Conservation (phyloP, 2,888 invertebrate species). For the Ecliptopera silaceata region DNA sequence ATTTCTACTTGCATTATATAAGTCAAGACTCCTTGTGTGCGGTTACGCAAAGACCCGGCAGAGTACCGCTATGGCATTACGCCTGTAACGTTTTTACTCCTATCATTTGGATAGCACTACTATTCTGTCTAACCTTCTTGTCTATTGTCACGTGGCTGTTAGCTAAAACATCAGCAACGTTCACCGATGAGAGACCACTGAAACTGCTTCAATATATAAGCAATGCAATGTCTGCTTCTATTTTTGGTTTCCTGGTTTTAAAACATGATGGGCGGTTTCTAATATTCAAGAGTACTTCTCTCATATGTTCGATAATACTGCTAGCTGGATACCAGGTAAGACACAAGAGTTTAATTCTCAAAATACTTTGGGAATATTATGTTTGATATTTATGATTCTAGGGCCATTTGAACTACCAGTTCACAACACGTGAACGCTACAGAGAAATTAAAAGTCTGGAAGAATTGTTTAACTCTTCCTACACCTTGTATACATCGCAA, state of each 20-base stretch:
- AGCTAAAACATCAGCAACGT: slow-evolving; percentile 29
- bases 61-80: slow-evolving; percentile 53
- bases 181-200: slow-evolving; percentile 17
- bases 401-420: slow-evolving; percentile 56
- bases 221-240: slow-evolving; percentile 36
- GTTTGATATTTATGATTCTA: slow-evolving; percentile 35
- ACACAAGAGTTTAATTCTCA: not conserved
- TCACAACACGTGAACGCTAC: slow-evolving; percentile 47
- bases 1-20: slow-evolving; percentile 47
- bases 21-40: slow-evolving; percentile 50
- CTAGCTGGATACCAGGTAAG: slow-evolving; percentile 53
- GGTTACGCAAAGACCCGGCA: slow-evolving; percentile 41
- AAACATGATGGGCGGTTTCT: slow-evolving; percentile 37
- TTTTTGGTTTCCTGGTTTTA: slow-evolving; percentile 45
- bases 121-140: slow-evolving; percentile 11
- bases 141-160: slow-evolving; percentile 46
- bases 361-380: not conserved
- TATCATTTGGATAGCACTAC: slow-evolving; percentile 33
- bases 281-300: slow-evolving; percentile 44
- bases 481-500: slow-evolving; percentile 42
- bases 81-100: slow-evolving; percentile 32
- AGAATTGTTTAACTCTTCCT: slow-evolving; percentile 39
- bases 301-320: slow-evolving; percentile 49
- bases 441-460: slow-evolving; percentile 41
- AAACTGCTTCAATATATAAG: slow-evolving; percentile 36